These are phyloP conservation scores for Chanos chanos DNA, from an alignment of 2,797 vertebrate species.

Conservation along the genomic window DNA sequence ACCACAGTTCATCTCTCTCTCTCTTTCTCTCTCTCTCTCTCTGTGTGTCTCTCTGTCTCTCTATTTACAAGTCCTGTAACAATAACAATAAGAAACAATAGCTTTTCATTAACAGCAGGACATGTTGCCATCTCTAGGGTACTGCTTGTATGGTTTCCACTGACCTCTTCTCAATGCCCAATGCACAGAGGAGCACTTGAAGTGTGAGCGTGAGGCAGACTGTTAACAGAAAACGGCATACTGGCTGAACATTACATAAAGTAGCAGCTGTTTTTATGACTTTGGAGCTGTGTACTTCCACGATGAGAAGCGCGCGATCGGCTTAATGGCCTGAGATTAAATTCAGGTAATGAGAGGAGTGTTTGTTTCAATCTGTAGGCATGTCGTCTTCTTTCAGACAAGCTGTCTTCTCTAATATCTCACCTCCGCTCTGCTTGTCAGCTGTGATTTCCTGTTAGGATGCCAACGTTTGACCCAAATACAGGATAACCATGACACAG, in stretches of 20 bases:
- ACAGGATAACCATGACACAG: constrained; percentile 31
- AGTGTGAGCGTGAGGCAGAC: neutral
- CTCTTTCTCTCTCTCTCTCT: neutral
- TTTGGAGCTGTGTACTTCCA: neutral
- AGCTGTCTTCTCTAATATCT: constrained; percentile 53
- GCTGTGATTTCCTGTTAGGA: constrained; percentile 46
- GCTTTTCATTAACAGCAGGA: constrained; percentile 6
- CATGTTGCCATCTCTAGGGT: neutral
- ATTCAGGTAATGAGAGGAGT: constrained; percentile 42
- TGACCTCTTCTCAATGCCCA: neutral
- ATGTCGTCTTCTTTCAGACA: constrained; percentile 47
- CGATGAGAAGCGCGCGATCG: neutral
- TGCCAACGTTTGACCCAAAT: constrained; percentile 47
- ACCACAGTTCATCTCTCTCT: neutral
- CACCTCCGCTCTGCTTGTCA: constrained; percentile 45
- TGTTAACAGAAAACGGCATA: neutral
- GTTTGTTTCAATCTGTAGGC: constrained; percentile 49
- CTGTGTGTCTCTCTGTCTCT: neutral
- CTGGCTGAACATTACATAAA: too few relatives aligned
- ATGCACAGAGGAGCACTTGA: neutral
- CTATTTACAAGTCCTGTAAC: neutral
- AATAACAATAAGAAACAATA: constrained; percentile 20
- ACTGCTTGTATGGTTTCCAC: neutral
- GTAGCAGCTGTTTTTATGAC: too few relatives aligned
- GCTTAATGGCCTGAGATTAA: constrained; percentile 31